Percentiles rank a stretch among this genome's conserved stretches.
Conservation (phyloP, 1,140 invertebrate species). For the Orchesella cincta region DNA sequence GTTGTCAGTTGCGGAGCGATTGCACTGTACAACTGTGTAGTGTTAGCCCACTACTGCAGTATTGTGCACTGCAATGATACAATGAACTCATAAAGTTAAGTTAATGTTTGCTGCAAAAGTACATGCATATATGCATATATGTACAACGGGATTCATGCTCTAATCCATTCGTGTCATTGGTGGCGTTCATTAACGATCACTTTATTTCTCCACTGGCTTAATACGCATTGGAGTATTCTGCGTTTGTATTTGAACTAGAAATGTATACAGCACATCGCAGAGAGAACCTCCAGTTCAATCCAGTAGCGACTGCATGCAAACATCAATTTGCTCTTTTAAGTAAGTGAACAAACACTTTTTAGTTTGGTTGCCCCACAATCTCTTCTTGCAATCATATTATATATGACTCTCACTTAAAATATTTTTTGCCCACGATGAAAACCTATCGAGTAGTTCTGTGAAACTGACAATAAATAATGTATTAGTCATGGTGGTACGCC, state of each 20-base stretch:
- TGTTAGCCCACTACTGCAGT: background rate
- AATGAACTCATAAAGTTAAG: background rate
- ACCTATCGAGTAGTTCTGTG: too few species aligned
- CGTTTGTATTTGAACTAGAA: background rate
- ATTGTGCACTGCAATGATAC: conserved; percentile 8
- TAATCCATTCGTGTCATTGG: background rate
- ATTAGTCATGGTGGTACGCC: too few species aligned
- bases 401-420: too few species aligned
- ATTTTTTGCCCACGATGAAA: too few species aligned
- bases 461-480: too few species aligned
- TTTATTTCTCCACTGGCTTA: background rate
- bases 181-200: background rate
- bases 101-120: background rate
- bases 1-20: background rate
- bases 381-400: too few species aligned
- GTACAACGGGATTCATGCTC: background rate
- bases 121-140: background rate
- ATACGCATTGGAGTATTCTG: background rate
- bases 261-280: background rate
- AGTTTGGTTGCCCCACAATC: too few species aligned
- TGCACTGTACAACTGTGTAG: background rate
- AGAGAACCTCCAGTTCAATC: too few species aligned
- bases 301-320: too few species aligned
- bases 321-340: too few species aligned
- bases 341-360: too few species aligned